phyloP scores from a whole-genome alignment of 2,113 vertebrate genomes.

The Glaucidium brasilianum region DNA sequence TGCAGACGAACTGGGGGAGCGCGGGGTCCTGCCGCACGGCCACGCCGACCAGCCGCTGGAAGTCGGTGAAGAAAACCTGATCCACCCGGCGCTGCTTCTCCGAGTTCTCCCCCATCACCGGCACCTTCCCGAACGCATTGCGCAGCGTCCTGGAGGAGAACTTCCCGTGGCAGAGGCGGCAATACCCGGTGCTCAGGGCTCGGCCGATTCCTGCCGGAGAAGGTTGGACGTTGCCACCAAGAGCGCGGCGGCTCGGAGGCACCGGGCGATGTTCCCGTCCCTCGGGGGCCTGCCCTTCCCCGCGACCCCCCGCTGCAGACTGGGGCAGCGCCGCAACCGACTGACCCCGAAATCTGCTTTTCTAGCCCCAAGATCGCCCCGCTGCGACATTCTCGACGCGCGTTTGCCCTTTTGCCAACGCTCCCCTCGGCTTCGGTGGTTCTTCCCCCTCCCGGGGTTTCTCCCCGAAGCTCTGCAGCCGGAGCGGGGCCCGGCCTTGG shows the following conservation, averaged over 20 bases:
- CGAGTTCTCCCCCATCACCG: conserved; percentile 49
- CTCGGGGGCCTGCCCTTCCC: neutral
- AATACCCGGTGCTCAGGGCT: conserved; percentile 76
- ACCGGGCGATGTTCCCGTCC: fast-evolving
- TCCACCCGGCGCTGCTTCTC: conserved; percentile 73
- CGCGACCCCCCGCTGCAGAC: no score
- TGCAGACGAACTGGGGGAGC: conserved; percentile 89
- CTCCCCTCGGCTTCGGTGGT: neutral
- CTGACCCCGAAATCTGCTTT: neutral
- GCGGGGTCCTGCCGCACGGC: conserved; percentile 81
- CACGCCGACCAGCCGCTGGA: conserved; percentile 89
- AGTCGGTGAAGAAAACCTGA: conserved; percentile 85
- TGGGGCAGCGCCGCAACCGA: fast-evolving
- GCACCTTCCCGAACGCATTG: conserved; percentile 80
- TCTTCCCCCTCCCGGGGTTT: neutral
- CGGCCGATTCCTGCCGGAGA: conserved; percentile 65
- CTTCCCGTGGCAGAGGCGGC: conserved; percentile 93
- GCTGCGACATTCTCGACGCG: fast-evolving
- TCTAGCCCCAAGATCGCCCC: neutral
- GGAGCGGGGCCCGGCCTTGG: no score
- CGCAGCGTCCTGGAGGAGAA: conserved; percentile 89
- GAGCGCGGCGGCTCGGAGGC: no score
- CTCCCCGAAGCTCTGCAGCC: neutral
- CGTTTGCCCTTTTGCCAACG: neutral
- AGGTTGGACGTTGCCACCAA: fast-evolving